Evolutionary conservation across 2,797 vertebrate genomes (phyloP).

Genomic region (Natrix natrix): DNA sequence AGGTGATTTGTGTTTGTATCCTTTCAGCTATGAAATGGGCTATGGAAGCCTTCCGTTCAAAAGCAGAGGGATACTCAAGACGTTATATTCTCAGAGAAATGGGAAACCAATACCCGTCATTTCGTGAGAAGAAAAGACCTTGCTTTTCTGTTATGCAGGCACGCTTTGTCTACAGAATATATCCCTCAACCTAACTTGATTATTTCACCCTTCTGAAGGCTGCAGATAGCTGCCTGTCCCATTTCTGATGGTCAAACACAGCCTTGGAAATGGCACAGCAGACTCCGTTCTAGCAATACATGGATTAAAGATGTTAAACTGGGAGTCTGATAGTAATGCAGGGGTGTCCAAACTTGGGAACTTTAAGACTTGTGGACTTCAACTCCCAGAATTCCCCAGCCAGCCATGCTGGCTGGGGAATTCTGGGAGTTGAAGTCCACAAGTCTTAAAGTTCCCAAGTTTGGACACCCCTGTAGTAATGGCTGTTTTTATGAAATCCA

Average conservation of each 20-base stretch:
- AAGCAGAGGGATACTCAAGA: constrained; percentile 39
- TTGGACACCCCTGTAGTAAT: too few species aligned
- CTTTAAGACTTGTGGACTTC: too few species aligned
- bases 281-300: background rate
- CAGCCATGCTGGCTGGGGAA: too few species aligned
- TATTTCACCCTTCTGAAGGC: background rate
- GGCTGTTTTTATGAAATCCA: background rate
- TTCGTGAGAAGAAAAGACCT: background rate
- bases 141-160: background rate
- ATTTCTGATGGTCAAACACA: background rate
- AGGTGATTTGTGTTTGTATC: constrained; percentile 32
- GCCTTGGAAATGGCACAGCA: background rate
- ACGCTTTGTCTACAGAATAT: background rate
- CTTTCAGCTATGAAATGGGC: constrained; percentile 32
- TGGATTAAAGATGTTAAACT: background rate
- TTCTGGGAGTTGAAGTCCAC: too few species aligned
- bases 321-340: background rate
- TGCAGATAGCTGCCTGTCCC: background rate
- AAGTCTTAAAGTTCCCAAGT: too few species aligned
- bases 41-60: constrained; percentile 25
- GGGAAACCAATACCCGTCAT: background rate
- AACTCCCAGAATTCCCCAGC: too few species aligned
- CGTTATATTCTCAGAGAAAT: background rate
- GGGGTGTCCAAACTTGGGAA: too few species aligned
- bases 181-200: background rate